Conservation (phyloP, 2,797 vertebrate species). For the Smutsia temminckii region DNA sequence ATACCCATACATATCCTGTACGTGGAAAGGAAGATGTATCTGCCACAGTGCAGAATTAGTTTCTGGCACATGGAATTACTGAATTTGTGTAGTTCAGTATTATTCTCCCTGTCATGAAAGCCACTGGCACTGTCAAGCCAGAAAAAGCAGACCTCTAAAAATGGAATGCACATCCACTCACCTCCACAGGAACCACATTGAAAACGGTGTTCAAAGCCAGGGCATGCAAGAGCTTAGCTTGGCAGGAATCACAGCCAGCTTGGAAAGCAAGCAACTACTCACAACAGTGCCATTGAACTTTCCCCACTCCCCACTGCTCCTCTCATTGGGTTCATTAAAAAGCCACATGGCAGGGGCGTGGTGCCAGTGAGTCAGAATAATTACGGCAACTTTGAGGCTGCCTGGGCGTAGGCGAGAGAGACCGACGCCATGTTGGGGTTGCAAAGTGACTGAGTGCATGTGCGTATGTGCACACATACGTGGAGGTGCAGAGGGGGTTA, state of each 20-base stretch:
- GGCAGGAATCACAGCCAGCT: not conserved
- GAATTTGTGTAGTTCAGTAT: not conserved
- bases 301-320: not conserved
- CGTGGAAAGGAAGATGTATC: not conserved
- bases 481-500: not conserved
- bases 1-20: not conserved
- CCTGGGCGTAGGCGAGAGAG: not conserved
- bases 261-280: not conserved
- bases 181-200: not conserved
- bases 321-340: slow-evolving; percentile 5
- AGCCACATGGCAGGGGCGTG: not conserved
- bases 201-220: not conserved
- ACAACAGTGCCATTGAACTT: not conserved
- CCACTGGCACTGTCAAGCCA: not conserved
- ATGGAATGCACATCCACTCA: not conserved
- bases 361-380: not conserved
- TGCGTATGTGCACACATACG: not conserved
- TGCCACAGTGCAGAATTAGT: not conserved
- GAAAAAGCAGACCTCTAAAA: not conserved
- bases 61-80: not conserved
- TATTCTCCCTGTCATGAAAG: not conserved
- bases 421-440: not conserved
- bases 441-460: not conserved
- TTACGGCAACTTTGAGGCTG: not conserved
- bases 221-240: not conserved